phyloP scores from a whole-genome alignment of 1,140 invertebrate species.

The Ceratina australensis region DNA sequence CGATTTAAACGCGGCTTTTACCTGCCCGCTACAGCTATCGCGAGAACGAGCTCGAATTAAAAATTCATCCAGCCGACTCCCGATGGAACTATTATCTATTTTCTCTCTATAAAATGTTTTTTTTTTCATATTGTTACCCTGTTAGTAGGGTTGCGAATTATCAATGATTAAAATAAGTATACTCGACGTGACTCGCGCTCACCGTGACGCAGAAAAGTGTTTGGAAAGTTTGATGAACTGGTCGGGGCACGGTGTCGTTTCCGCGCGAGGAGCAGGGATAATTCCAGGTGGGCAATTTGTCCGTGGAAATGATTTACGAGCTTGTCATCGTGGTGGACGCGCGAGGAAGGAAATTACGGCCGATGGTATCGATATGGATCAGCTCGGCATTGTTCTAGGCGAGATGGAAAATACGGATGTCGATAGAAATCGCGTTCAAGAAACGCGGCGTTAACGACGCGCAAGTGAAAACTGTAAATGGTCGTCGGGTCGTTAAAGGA shows the following conservation, averaged over 20 bases:
- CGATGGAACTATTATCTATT: too few relatives aligned
- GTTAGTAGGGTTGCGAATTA: too few relatives aligned
- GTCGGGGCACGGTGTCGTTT: background rate
- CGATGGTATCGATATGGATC: constrained; percentile 35
- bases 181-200: too few relatives aligned
- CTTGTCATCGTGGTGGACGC: background rate
- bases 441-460: constrained; percentile 28
- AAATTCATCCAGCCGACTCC: too few relatives aligned
- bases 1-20: too few relatives aligned
- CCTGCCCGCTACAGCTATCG: too few relatives aligned
- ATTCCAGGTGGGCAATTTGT: constrained; percentile 47
- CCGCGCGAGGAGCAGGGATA: background rate
- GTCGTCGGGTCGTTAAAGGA: background rate
- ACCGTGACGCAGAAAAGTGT: background rate
- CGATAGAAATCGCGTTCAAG: constrained; percentile 38
- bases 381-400: constrained; percentile 15
- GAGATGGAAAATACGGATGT: constrained; percentile 34
- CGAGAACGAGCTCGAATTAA: too few relatives aligned
- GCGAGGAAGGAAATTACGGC: constrained; percentile 32
- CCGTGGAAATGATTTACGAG: constrained; percentile 42
- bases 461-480: constrained; percentile 4
- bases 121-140: too few relatives aligned
- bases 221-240: constrained; percentile 6
- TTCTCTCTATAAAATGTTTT: too few relatives aligned
- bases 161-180: too few relatives aligned